Evolutionary conservation across 1,140 invertebrate genomes (phyloP).

Genomic region (Melipona quadrifasciata): DNA sequence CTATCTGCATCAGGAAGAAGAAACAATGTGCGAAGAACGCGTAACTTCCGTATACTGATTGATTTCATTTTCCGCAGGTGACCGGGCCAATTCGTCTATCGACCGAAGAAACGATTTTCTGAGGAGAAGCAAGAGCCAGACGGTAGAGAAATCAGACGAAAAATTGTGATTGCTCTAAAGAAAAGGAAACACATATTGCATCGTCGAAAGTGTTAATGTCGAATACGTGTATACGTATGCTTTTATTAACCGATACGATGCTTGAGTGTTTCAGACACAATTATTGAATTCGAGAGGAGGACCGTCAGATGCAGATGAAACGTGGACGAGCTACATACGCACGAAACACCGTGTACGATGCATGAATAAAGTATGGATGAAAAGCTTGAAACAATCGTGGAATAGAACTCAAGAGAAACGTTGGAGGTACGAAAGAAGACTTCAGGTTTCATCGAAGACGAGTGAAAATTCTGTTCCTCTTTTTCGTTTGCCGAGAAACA

Average conservation of each 20-base stretch:
- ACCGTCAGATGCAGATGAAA: background rate
- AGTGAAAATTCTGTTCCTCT: background rate
- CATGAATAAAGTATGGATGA: background rate
- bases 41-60: slow-evolving; percentile 57
- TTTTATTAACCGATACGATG: slow-evolving; percentile 5
- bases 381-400: background rate
- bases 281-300: background rate
- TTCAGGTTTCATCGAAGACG: background rate
- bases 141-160: background rate
- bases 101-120: background rate
- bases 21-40: background rate
- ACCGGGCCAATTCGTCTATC: background rate
- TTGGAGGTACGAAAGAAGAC: background rate
- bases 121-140: background rate
- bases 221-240: background rate
- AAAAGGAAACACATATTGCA: background rate
- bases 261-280: slow-evolving; percentile 29
- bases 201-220: background rate
- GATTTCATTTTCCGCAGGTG: slow-evolving; percentile 64
- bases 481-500: background rate
- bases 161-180: background rate
- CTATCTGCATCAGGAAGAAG: background rate
- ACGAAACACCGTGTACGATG: background rate
- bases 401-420: background rate
- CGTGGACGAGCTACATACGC: too few relatives aligned